These are phyloP conservation scores for mouse (Mus musculus) DNA, from an alignment of 2,113 vertebrate genomes.

Conservation along the genomic window GRCm39 chr12:37818501-37819000, in stretches of 20 bases:
- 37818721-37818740: neutral
- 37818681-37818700: rapidly evolving
- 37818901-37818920: neutral
- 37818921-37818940: neutral
- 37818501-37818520: too few species aligned
- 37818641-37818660: neutral
- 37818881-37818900: neutral
- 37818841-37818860: neutral
- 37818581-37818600: too few species aligned
- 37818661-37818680: neutral
- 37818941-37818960: neutral
- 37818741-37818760: neutral
- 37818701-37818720: neutral
- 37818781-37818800: neutral
- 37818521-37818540: too few species aligned
- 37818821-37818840: neutral
- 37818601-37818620: too few species aligned
- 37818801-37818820: neutral
- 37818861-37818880: neutral
- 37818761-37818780: neutral
- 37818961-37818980: neutral
- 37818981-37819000: neutral
- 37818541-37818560: too few species aligned
- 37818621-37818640: too few species aligned
- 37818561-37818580: too few species aligned